Evolutionary conservation across 2,113 vertebrate genomes (phyloP).

Genomic region (Bostrychus sinensis): DNA sequence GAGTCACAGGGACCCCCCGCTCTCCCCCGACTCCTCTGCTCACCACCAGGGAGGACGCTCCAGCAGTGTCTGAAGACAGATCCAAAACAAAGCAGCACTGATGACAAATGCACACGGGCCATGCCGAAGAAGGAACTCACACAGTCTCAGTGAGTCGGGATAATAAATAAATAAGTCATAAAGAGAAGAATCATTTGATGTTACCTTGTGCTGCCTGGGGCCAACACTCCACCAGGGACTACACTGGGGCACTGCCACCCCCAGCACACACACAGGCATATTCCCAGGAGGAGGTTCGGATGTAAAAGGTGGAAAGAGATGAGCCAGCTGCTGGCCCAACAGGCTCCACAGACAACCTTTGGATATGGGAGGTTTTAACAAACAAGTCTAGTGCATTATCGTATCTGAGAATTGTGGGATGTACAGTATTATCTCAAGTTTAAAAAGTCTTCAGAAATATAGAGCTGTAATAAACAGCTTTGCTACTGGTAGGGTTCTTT

Average conservation of each 20-base stretch:
- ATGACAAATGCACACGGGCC: constrained; percentile 58
- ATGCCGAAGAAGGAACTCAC: constrained; percentile 37
- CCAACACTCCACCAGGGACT: constrained; percentile 71
- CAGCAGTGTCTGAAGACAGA: constrained; percentile 50
- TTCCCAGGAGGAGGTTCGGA: constrained; percentile 43
- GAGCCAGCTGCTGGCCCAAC: constrained; percentile 38
- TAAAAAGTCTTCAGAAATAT: too few relatives aligned
- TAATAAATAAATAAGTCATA: constrained; percentile 77
- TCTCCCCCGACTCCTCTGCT: constrained; percentile 40
- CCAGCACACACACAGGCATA: constrained; percentile 33
- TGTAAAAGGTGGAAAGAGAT: constrained; percentile 40
- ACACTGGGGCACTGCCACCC: constrained; percentile 29
- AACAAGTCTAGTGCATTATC: background rate
- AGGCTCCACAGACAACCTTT: constrained; percentile 31
- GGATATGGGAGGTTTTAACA: constrained; percentile 17
- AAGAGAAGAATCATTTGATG: constrained; percentile 77
- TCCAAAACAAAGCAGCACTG: constrained; percentile 45
- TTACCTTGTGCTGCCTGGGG: constrained; percentile 77
- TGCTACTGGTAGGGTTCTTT: too few relatives aligned
- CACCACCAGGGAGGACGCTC: constrained; percentile 40
- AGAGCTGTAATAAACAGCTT: too few relatives aligned
- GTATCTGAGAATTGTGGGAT: too few relatives aligned
- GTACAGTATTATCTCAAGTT: too few relatives aligned
- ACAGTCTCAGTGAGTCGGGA: constrained; percentile 14
- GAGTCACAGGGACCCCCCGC: constrained; percentile 42